Conservation (phyloP, 2,797 vertebrate genomes). For the Syndactyla subalaris region DNA sequence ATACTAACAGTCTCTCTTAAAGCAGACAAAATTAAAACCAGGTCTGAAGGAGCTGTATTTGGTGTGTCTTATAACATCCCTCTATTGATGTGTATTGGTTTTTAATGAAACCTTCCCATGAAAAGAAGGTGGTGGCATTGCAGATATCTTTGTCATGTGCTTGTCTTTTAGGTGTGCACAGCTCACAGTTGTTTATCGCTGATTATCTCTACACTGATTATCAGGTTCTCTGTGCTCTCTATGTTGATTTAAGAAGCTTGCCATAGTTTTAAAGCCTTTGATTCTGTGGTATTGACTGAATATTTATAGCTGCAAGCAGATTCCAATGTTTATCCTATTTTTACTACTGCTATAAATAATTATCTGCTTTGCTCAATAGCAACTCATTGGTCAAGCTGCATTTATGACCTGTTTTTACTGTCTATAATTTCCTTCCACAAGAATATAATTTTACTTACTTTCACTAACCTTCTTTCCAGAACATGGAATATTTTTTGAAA, state of each 20-base stretch:
- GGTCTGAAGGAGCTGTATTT: background rate
- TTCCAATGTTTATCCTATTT: conserved; percentile 27
- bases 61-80: background rate
- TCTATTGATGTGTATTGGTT: background rate
- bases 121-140: background rate
- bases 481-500: background rate
- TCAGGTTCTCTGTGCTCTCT: background rate
- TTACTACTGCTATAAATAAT: conserved; percentile 1
- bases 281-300: background rate
- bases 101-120: background rate
- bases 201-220: background rate
- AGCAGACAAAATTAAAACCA: background rate
- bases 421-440: background rate
- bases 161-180: background rate
- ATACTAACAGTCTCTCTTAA: background rate
- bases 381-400: background rate
- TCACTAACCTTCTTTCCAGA: background rate
- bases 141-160: background rate
- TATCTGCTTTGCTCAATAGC: background rate
- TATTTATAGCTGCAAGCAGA: conserved; percentile 23
- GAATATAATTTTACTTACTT: background rate
- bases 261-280: background rate
- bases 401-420: background rate
- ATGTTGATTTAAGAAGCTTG: background rate
- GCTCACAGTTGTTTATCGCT: background rate